Evolutionary conservation across 2,888 invertebrate genomes (phyloP).

Genomic region (Apocheima hispidaria): DNA sequence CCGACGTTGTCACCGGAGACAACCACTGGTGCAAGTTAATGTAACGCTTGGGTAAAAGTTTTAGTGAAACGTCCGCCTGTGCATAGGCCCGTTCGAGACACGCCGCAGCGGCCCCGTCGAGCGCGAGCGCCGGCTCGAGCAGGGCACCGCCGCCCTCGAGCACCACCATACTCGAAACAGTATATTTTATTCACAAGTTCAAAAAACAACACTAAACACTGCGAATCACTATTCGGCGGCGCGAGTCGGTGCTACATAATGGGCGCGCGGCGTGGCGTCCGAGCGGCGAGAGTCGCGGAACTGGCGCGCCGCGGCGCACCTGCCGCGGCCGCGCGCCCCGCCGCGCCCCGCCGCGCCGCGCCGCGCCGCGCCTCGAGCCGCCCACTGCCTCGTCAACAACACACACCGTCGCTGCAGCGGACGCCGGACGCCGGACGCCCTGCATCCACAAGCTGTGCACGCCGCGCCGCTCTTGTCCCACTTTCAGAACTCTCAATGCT

Average conservation of each 20-base stretch:
- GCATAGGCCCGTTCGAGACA: conserved; percentile 92
- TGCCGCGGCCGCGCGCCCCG: conserved; percentile 64
- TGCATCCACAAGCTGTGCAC: conserved; percentile 62
- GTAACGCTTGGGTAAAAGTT: conserved; percentile 96
- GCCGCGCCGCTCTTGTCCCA: conserved; percentile 75
- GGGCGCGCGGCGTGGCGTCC: conserved; percentile 66
- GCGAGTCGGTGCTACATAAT: conserved; percentile 74
- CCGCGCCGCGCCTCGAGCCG: conserved; percentile 66
- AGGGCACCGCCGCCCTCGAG: conserved; percentile 82
- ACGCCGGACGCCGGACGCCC: conserved; percentile 74
- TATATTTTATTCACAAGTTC: conserved; percentile 58
- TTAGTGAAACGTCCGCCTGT: conserved; percentile 93
- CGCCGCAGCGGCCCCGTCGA: conserved; percentile 89
- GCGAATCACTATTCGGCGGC: conserved; percentile 50
- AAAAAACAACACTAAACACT: conserved; percentile 67
- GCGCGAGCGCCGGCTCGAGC: conserved; percentile 89
- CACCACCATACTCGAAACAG: conserved; percentile 76
- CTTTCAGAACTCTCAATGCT: conserved; percentile 64
- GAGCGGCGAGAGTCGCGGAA: conserved; percentile 78
- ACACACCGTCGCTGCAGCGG: conserved; percentile 79
- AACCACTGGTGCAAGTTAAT: conserved; percentile 96
- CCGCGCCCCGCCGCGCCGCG: conserved; percentile 59
- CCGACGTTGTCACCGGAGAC: conserved; percentile 89
- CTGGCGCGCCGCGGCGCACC: conserved; percentile 73
- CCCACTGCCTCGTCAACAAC: conserved; percentile 76